Percentiles rank a stretch among this genome's conserved stretches.
Conservation (phyloP, 2,888 invertebrate genomes). For the Leptinotarsa juncta region DNA sequence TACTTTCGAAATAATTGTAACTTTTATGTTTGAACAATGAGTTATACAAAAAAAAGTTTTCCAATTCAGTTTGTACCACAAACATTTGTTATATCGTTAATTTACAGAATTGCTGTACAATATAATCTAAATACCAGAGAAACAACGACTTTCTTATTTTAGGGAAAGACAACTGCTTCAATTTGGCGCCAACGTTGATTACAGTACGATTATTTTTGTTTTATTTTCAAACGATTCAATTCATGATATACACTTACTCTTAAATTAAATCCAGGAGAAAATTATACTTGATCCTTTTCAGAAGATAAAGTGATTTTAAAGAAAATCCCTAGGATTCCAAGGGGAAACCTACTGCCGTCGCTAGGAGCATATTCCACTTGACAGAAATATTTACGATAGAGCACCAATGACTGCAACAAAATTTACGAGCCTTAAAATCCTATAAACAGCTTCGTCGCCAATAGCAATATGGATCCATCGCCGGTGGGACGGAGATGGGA, state of each 20-base stretch:
- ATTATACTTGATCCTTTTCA: background rate
- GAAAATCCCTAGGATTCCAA: background rate
- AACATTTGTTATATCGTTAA: too few species aligned
- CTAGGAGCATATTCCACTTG: conserved; percentile 22
- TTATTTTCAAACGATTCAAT: background rate
- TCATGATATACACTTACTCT: too few species aligned
- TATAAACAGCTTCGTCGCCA: conserved; percentile 42
- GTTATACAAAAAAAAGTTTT: too few species aligned
- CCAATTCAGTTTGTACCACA: too few species aligned
- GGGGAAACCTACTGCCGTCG: background rate
- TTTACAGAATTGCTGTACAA: too few species aligned
- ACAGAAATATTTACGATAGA: conserved; percentile 48
- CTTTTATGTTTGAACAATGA: too few species aligned
- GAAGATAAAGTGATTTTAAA: background rate
- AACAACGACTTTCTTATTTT: too few species aligned
- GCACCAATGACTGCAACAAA: conserved; percentile 49
- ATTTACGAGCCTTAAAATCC: conserved; percentile 46
- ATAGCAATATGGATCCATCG: conserved; percentile 40
- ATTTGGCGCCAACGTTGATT: too few species aligned
- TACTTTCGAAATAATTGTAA: too few species aligned
- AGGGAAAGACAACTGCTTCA: too few species aligned
- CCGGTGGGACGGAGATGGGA: conserved; percentile 29
- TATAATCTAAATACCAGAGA: too few species aligned
- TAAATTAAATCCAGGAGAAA: background rate
- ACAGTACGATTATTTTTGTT: too few species aligned